Evolutionary conservation across 2,113 vertebrate genomes (phyloP).

Genomic region (Dromiciops gliroides): DNA sequence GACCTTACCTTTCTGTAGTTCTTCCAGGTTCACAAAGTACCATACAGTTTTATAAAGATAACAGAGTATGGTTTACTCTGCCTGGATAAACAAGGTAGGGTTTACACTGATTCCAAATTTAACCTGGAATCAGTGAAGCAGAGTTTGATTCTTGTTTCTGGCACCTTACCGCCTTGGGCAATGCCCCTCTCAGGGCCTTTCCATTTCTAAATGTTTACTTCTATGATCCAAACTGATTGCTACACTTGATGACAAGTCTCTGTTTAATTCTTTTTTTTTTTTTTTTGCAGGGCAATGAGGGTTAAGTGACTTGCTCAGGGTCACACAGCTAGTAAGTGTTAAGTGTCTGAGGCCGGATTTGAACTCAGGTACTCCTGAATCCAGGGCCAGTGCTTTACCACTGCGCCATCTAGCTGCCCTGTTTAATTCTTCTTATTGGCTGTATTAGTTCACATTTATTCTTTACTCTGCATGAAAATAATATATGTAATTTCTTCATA

Average conservation of each 20-base stretch:
- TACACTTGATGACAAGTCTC: not conserved
- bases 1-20: not conserved
- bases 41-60: not conserved
- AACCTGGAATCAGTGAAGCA: not conserved
- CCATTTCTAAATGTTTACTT: not conserved
- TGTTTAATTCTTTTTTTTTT: no score
- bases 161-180: not conserved
- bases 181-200: not conserved
- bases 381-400: no score
- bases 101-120: not conserved
- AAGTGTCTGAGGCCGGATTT: no score
- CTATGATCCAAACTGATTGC: not conserved
- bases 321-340: no score
- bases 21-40: not conserved
- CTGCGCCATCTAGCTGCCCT: no score
- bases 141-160: not conserved
- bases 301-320: no score
- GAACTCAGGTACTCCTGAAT: no score
- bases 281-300: no score
- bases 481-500: not conserved
- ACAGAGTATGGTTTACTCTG: no score
- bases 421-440: not conserved
- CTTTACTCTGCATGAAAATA: not conserved
- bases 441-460: not conserved
- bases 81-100: not conserved